These are phyloP conservation scores for Ecliptopera silaceata DNA, from an alignment of 2,888 invertebrate species.

Conservation along the genomic window DNA sequence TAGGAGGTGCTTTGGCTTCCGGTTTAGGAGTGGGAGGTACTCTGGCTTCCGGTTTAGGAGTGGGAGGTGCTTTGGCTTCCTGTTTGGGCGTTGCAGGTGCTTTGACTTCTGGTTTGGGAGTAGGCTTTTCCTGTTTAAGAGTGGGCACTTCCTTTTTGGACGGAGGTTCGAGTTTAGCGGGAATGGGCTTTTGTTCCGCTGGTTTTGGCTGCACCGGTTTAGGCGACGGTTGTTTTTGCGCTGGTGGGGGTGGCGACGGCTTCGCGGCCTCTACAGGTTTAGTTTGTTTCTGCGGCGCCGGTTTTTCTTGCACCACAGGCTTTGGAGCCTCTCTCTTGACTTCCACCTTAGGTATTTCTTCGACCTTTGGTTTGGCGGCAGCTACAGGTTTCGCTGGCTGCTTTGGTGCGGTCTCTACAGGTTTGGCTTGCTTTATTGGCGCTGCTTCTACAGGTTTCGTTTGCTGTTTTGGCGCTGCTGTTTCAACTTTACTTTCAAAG, in stretches of 20 bases:
- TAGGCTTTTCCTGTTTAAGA: conserved; percentile 14
- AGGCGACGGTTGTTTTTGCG: conserved; percentile 14
- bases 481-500: conserved; percentile 43
- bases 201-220: conserved; percentile 24
- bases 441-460: conserved; percentile 42
- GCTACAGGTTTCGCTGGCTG: too few species aligned
- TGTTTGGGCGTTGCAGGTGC: conserved; percentile 13
- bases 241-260: background rate
- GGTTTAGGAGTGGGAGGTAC: conserved; percentile 34
- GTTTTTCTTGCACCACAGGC: conserved; percentile 24
- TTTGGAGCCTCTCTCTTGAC: conserved; percentile 37
- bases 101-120: background rate
- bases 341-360: conserved; percentile 29
- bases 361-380: conserved; percentile 34
- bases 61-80: conserved; percentile 35
- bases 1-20: conserved; percentile 26
- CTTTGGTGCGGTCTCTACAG: background rate
- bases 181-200: background rate
- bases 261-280: conserved; percentile 18
- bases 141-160: too few species aligned
- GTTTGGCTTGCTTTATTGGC: conserved; percentile 19
- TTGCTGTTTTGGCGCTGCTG: conserved; percentile 16
- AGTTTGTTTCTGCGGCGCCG: conserved; percentile 7
- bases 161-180: too few species aligned
- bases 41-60: too few species aligned